Evolutionary conservation across 2,888 invertebrate species (phyloP).

Genomic region (Caenorhabditis angaria): DNA sequence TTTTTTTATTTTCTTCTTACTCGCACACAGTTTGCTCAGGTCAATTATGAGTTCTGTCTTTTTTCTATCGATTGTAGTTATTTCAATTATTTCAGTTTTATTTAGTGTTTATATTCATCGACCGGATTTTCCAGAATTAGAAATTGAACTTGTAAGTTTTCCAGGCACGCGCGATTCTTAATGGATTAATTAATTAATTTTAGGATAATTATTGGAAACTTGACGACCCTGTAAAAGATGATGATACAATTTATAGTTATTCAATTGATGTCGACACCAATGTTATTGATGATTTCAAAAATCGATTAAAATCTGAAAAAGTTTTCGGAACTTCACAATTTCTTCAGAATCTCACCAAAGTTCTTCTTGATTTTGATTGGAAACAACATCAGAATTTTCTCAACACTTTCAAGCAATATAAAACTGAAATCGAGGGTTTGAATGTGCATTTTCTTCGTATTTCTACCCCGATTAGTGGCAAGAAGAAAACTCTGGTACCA

Average conservation of each 20-base stretch:
- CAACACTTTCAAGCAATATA: conserved; percentile 63
- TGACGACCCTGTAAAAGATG: conserved; percentile 33
- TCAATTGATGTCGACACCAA: conserved; percentile 20
- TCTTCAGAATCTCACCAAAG: conserved; percentile 42
- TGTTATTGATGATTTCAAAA: conserved; percentile 7
- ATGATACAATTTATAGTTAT: conserved; percentile 28
- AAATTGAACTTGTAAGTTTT: conserved; percentile 12
- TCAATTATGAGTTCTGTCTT: conserved; percentile 34
- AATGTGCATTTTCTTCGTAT: conserved; percentile 54
- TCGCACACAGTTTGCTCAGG: conserved; percentile 1
- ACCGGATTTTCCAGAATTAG: conserved; percentile 25
- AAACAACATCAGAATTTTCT: conserved; percentile 59
- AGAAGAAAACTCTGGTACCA: conserved; percentile 43
- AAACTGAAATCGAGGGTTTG: conserved; percentile 58
- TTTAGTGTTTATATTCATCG: conserved; percentile 23
- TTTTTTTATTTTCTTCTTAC: conserved; percentile 9
- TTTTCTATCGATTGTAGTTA: conserved; percentile 21
- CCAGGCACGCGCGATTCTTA: not conserved
- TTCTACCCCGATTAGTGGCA: conserved; percentile 42
- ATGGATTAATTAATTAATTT: no score
- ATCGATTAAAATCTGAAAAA: conserved; percentile 25
- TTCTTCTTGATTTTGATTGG: conserved; percentile 57
- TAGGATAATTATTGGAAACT: conserved; percentile 34
- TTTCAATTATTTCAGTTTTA: conserved; percentile 26
- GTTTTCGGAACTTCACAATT: conserved; percentile 15